Conservation (phyloP, 2,797 vertebrate genomes). For the Gymnocypris eckloni region DNA sequence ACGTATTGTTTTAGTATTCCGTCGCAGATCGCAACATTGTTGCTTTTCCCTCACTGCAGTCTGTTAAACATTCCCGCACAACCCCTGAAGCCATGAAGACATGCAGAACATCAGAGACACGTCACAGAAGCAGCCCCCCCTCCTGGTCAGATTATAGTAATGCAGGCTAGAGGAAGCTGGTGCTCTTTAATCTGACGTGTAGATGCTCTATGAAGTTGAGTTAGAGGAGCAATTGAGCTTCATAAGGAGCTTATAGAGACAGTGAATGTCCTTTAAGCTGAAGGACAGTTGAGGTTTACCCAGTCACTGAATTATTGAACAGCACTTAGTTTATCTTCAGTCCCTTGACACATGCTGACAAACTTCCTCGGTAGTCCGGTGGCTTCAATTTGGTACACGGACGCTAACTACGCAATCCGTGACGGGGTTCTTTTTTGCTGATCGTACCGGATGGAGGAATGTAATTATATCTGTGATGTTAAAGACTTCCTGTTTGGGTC, state of each 20-base stretch:
- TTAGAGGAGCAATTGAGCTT: background rate
- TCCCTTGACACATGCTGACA: conserved; percentile 20
- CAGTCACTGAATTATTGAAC: conserved; percentile 57
- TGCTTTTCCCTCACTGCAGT: conserved; percentile 17
- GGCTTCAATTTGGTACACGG: conserved; percentile 1
- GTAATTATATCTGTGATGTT: background rate
- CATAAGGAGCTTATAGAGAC: conserved; percentile 35
- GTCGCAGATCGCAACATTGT: background rate
- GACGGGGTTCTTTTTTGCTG: background rate
- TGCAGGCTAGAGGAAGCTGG: conserved; percentile 21
- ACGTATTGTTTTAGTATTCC: background rate
- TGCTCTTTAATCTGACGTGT: conserved; percentile 5
- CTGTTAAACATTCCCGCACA: conserved; percentile 37
- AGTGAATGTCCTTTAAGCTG: conserved; percentile 46
- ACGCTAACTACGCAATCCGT: background rate
- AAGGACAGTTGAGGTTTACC: conserved; percentile 54
- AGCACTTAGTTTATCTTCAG: conserved; percentile 52
- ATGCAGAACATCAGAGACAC: conserved; percentile 11
- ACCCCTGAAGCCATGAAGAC: conserved; percentile 18
- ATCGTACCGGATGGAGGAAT: background rate
- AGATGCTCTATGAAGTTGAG: background rate
- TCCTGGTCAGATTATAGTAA: conserved; percentile 52
- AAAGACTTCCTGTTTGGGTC: background rate
- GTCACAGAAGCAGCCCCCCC: conserved; percentile 55
- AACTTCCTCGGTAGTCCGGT: background rate